A percentile compares a stretch with the other conserved stretches of the same genome.
Evolutionary conservation across 2,888 invertebrate genomes (phyloP).

Genomic region (Tachina fera): DNA sequence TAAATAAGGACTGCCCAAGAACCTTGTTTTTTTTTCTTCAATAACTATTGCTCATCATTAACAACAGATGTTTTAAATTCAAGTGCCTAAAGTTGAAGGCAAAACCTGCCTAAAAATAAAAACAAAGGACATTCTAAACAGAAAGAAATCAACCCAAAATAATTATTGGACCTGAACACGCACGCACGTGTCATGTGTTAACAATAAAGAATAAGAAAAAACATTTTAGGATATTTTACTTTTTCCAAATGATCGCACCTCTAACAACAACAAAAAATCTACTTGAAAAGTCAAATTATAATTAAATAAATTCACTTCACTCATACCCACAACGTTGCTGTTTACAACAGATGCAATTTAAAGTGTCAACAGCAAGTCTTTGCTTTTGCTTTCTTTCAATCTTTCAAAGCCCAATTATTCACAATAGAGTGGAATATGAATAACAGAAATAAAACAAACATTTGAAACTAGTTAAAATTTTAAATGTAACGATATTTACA

Average conservation of each 20-base stretch:
- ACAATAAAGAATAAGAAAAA: background rate
- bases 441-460: conserved; percentile 16
- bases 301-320: conserved; percentile 6
- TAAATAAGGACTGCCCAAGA: conserved; percentile 7
- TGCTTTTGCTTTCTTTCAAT: background rate
- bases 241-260: conserved; percentile 46
- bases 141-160: background rate
- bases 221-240: conserved; percentile 50
- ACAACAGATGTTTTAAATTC: conserved; percentile 49
- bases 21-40: background rate
- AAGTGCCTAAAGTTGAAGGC: conserved; percentile 25
- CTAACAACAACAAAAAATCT: background rate
- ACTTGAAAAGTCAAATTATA: conserved; percentile 20
- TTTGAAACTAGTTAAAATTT: conserved; percentile 4
- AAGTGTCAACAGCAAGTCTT: conserved; percentile 36
- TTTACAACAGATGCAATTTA: conserved; percentile 33
- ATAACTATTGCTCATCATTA: conserved; percentile 4
- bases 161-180: conserved; percentile 55
- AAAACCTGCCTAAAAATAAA: conserved; percentile 10
- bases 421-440: background rate
- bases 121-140: background rate
- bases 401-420: background rate
- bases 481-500: conserved; percentile 29
- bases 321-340: background rate
- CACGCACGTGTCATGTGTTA: conserved; percentile 60